Evolutionary conservation across 2,888 invertebrate species (phyloP).

Genomic region (Bellardia bayeri): DNA sequence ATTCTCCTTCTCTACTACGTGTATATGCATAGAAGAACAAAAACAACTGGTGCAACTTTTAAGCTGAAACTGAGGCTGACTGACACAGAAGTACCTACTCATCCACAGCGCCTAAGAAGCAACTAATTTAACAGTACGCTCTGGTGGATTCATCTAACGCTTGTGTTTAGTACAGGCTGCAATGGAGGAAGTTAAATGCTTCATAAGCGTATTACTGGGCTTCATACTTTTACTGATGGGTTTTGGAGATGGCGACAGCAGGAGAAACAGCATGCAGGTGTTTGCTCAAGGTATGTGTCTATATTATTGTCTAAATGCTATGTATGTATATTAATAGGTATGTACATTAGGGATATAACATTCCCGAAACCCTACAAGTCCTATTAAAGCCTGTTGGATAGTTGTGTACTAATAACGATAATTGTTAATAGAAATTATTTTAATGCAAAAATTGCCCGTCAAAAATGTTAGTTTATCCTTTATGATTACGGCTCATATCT

Average conservation of each 20-base stretch:
- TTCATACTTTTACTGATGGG: constrained; percentile 76
- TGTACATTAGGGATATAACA: no score
- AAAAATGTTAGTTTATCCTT: no score
- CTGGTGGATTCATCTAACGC: constrained; percentile 69
- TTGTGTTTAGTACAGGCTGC: constrained; percentile 74
- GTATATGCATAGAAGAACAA: constrained; percentile 45
- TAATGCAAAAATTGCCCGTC: no score
- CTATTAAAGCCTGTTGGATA: no score
- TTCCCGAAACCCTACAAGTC: no score
- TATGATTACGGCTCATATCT: no score
- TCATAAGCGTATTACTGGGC: constrained; percentile 76
- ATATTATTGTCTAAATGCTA: constrained; percentile 14
- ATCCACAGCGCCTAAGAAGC: constrained; percentile 27
- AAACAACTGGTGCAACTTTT: constrained; percentile 17
- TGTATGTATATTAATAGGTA: background rate
- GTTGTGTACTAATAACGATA: no score
- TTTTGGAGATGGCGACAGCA: constrained; percentile 67
- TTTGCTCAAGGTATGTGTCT: constrained; percentile 78
- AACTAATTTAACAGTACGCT: constrained; percentile 63
- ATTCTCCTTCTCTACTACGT: constrained; percentile 4
- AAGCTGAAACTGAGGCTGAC: constrained; percentile 37
- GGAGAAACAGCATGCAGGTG: constrained; percentile 72
- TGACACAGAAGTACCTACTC: constrained; percentile 7
- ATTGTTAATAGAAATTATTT: no score
- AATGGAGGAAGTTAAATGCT: constrained; percentile 76